These are phyloP conservation scores for Pygocentrus nattereri DNA, from an alignment of 2,797 vertebrate species.

Conservation along the genomic window DNA sequence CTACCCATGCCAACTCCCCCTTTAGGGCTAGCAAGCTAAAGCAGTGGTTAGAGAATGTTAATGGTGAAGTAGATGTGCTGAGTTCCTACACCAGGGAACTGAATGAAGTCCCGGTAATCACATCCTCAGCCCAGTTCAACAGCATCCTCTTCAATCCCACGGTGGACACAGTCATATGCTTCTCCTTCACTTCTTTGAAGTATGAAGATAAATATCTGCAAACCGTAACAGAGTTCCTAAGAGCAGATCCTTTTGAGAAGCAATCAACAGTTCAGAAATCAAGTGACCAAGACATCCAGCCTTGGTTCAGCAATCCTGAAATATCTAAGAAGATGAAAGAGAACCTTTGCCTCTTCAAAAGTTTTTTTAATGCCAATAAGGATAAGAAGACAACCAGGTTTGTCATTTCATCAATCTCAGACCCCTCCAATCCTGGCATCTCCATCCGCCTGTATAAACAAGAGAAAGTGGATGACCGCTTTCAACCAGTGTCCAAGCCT, in stretches of 20 bases:
- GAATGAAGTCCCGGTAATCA: neutral
- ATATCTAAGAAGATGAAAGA: neutral
- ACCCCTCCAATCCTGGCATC: constrained; percentile 16
- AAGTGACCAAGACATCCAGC: fast-evolving
- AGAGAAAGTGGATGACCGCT: neutral
- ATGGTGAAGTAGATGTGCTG: constrained; percentile 32
- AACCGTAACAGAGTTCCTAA: neutral
- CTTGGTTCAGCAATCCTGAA: constrained; percentile 12
- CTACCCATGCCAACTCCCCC: neutral
- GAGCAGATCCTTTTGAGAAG: neutral
- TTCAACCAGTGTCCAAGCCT: constrained; percentile 34
- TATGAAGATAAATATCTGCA: constrained; percentile 43
- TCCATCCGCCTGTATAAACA: constrained; percentile 31
- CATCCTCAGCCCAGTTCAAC: neutral
- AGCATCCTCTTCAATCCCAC: neutral
- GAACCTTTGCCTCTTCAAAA: constrained; percentile 26
- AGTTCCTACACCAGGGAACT: constrained; percentile 23
- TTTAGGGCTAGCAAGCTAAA: constrained; percentile 5
- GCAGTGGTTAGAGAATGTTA: constrained; percentile 33
- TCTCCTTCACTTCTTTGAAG: constrained; percentile 55
- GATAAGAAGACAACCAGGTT: neutral
- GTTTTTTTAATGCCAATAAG: constrained; percentile 27
- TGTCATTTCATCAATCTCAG: constrained; percentile 15
- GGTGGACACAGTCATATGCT: constrained; percentile 27
- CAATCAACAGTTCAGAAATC: too few species aligned